Evolutionary conservation across 1,140 invertebrate genomes (phyloP).

Genomic region (Papilio dardanus): DNA sequence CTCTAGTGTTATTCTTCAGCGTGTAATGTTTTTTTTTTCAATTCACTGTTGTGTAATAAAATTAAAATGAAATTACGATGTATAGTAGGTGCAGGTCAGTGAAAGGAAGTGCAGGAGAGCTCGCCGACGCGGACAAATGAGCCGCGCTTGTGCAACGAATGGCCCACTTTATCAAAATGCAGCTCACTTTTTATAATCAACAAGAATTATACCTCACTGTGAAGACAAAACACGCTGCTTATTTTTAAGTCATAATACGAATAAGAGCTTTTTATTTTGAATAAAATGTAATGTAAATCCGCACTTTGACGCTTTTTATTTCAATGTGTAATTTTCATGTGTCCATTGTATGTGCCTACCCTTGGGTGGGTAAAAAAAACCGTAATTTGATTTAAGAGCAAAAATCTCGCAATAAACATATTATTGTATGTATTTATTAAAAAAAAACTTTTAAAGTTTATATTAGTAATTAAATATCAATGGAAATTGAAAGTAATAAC

Average conservation of each 20-base stretch:
- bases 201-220: neutral
- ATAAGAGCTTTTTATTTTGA: neutral
- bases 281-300: no score
- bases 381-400: no score
- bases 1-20: neutral
- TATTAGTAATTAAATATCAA: no score
- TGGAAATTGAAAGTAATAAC: no score
- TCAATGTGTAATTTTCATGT: no score
- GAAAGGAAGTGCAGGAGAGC: conserved; percentile 14
- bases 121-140: neutral
- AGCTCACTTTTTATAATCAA: conserved; percentile 12
- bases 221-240: neutral
- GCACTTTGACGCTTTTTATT: no score
- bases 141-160: conserved; percentile 10
- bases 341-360: no score
- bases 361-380: no score
- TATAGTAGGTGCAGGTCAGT: conserved; percentile 11
- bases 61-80: neutral
- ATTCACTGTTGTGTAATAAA: neutral
- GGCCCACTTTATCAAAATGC: conserved; percentile 19
- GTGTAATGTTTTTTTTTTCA: neutral
- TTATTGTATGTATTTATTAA: no score
- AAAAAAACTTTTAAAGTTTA: no score
- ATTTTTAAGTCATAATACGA: neutral
- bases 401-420: no score